These are phyloP conservation scores for Zingel zingel DNA, from an alignment of 2,113 vertebrate species.

Conservation along the genomic window DNA sequence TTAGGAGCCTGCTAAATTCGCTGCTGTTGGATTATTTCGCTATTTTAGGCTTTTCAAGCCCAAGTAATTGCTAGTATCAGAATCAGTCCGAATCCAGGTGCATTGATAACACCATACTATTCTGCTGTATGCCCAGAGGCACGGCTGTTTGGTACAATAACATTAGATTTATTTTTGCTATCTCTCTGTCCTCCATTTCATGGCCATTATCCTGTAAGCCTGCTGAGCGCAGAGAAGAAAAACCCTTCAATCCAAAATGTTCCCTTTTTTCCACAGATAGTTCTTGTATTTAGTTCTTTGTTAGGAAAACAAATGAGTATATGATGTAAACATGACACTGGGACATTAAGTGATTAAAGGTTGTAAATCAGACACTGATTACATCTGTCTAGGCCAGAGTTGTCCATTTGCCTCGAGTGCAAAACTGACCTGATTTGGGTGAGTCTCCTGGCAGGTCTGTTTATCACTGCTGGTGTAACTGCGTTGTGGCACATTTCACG, in stretches of 20 bases:
- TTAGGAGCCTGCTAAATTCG: background rate
- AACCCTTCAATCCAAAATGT: background rate
- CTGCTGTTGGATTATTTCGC: background rate
- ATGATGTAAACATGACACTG: constrained; percentile 49
- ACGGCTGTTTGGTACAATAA: constrained; percentile 13
- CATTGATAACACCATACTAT: background rate
- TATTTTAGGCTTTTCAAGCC: background rate
- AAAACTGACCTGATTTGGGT: constrained; percentile 70
- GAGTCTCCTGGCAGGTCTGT: constrained; percentile 69
- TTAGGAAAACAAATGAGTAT: constrained; percentile 59
- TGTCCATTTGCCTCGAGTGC: constrained; percentile 73
- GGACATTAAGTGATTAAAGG: constrained; percentile 55
- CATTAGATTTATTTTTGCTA: constrained; percentile 12
- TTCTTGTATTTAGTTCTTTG: constrained; percentile 46
- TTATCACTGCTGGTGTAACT: constrained; percentile 45
- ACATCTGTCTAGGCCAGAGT: constrained; percentile 63
- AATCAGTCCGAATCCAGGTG: background rate
- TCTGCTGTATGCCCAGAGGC: background rate
- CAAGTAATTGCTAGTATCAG: background rate
- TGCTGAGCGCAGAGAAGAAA: constrained; percentile 27
- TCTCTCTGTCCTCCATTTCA: constrained; percentile 20
- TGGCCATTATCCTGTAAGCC: constrained; percentile 16
- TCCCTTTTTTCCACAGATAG: constrained; percentile 31
- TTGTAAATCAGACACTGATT: constrained; percentile 73
- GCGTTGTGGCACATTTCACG: constrained; percentile 53